Evolutionary conservation across 2,888 invertebrate species (phyloP).

Genomic region (Drosophila mimetica): DNA sequence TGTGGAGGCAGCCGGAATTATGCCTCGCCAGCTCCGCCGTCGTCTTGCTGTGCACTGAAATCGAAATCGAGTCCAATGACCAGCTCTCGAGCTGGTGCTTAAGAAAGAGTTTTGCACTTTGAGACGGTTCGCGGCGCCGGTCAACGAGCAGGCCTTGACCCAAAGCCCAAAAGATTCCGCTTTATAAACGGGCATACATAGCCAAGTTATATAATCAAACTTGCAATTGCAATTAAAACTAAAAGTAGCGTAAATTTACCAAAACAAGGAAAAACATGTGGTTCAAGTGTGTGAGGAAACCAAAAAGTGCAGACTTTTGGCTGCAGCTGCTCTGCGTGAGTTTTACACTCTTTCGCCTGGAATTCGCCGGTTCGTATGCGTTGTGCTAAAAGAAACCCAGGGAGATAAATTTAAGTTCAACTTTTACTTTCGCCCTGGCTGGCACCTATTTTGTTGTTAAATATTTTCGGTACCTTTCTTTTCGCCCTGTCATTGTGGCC

Average conservation of each 20-base stretch:
- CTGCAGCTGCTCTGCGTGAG: conserved; percentile 42
- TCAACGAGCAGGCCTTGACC: conserved; percentile 62
- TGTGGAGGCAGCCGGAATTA: conserved; percentile 63
- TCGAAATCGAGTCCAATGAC: conserved; percentile 75
- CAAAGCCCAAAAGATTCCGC: conserved; percentile 30
- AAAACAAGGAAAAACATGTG: conserved; percentile 40
- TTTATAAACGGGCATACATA: not conserved
- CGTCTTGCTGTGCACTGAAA: conserved; percentile 53
- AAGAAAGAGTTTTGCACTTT: conserved; percentile 36
- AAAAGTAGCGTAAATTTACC: conserved; percentile 23
- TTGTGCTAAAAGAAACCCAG: conserved; percentile 56
- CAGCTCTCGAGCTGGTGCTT: conserved; percentile 52
- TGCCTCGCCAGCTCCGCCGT: conserved; percentile 59
- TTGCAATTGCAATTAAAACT: conserved; percentile 20
- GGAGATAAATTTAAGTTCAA: conserved; percentile 52
- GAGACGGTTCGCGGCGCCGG: conserved; percentile 37
- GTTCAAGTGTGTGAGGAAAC: conserved; percentile 30
- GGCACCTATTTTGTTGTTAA: conserved; percentile 8
- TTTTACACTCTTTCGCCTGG: conserved; percentile 28
- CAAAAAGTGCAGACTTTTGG: conserved; percentile 27
- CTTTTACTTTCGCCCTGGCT: conserved; percentile 72
- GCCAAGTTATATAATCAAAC: conserved; percentile 23
- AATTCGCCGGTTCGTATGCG: conserved; percentile 78
- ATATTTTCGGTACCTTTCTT: conserved; percentile 56
- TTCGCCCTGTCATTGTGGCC: conserved; percentile 46